Evolutionary conservation across 2,797 vertebrate species (phyloP).

Genomic region (Syngnathus rostellatus): DNA sequence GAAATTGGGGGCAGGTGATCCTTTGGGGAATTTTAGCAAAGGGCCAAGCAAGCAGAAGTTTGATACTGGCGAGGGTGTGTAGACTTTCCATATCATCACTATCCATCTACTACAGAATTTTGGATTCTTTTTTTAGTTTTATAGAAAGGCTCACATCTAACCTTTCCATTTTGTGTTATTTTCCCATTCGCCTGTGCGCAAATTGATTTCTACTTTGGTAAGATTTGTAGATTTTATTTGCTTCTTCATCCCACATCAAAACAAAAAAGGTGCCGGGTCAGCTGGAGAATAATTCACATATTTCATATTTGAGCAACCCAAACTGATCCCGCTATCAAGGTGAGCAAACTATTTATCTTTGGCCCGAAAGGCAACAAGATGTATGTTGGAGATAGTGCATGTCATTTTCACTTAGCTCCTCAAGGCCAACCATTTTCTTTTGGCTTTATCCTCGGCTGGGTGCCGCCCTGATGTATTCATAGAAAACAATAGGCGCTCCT

Average conservation of each 20-base stretch:
- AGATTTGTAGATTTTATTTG: background rate
- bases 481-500: conserved; percentile 58
- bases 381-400: conserved; percentile 15
- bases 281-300: background rate
- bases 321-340: background rate
- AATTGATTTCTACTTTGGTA: background rate
- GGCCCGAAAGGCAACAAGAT: background rate
- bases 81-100: too few relatives aligned
- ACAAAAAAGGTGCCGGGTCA: background rate
- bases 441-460: conserved; percentile 23
- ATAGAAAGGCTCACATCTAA: background rate
- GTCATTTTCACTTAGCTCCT: conserved; percentile 37
- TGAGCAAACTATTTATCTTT: background rate
- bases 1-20: conserved; percentile 48
- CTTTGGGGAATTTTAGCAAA: conserved; percentile 41
- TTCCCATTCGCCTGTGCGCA: background rate
- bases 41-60: conserved; percentile 16
- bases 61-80: background rate
- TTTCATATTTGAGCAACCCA: background rate
- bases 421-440: conserved; percentile 39
- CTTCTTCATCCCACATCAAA: background rate
- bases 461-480: conserved; percentile 60
- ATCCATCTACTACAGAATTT: background rate
- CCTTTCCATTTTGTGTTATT: background rate
- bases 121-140: background rate